These are phyloP conservation scores for Torymus auratus DNA, from an alignment of 2,888 invertebrate genomes.

Conservation along the genomic window DNA sequence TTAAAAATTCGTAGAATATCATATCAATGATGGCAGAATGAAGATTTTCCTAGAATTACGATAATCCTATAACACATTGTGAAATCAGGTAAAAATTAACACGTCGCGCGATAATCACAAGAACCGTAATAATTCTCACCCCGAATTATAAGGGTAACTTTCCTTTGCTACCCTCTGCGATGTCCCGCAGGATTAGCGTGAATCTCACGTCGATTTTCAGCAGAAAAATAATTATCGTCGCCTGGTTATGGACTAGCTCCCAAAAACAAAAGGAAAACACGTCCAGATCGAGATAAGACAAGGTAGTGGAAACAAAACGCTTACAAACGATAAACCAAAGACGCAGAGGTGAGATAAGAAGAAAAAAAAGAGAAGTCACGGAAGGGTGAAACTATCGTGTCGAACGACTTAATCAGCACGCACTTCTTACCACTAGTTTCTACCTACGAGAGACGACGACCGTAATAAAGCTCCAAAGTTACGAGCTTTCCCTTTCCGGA, in stretches of 20 bases:
- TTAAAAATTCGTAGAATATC: too few relatives aligned
- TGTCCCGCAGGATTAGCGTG: conserved; percentile 28
- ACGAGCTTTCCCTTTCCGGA: conserved; percentile 9
- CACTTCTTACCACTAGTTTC: too few relatives aligned
- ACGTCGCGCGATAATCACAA: neutral
- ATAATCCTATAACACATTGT: neutral
- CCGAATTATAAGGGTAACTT: neutral
- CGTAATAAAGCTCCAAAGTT: conserved; percentile 34
- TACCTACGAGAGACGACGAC: neutral
- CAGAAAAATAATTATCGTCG: conserved; percentile 37
- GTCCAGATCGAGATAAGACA: neutral
- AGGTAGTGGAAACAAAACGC: conserved; percentile 45
- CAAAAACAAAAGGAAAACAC: neutral
- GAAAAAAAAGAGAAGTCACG: neutral
- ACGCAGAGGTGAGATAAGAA: conserved; percentile 7
- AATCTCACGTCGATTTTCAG: conserved; percentile 8
- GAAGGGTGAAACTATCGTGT: conserved; percentile 18
- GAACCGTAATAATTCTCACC: conserved; percentile 24
- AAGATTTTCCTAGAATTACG: too few relatives aligned
- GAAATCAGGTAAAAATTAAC: neutral
- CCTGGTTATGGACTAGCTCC: neutral
- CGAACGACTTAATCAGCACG: conserved; percentile 41
- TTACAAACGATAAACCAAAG: conserved; percentile 31
- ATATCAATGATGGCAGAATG: too few relatives aligned
- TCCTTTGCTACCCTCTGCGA: neutral